Percentiles rank a stretch among this genome's conserved stretches.
These are phyloP conservation scores for Thamnophis sirtalis DNA, from an alignment of 2,113 vertebrate genomes.

Conservation along the genomic window DNA sequence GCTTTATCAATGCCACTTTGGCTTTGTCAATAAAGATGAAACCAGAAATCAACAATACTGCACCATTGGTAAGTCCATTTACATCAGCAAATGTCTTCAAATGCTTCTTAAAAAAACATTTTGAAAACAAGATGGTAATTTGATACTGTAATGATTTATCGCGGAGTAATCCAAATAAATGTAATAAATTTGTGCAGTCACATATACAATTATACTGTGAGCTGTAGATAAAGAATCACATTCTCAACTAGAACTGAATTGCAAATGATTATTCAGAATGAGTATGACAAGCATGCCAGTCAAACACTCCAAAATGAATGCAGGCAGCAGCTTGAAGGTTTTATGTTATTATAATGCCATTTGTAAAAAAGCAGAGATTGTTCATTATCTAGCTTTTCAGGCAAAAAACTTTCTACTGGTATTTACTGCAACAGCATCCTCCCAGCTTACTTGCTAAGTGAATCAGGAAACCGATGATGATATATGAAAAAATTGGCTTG, in stretches of 20 bases:
- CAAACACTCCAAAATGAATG: not conserved
- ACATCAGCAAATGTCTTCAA: not conserved
- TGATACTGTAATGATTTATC: not conserved
- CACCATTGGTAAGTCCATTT: not conserved
- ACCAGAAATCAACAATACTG: not conserved
- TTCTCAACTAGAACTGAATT: not conserved
- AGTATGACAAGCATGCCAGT: not conserved
- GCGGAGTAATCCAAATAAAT: not conserved
- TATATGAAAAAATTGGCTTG: not conserved
- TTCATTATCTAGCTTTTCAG: not conserved
- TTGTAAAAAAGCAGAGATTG: not conserved
- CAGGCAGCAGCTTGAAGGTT: not conserved
- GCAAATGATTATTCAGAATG: not conserved
- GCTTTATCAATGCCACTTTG: not conserved
- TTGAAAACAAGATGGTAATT: not conserved
- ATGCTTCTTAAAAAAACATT: not conserved
- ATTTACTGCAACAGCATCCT: not conserved
- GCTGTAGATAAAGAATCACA: not conserved
- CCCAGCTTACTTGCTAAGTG: not conserved
- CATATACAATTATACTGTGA: not conserved
- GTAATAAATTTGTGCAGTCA: not conserved
- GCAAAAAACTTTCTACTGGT: not conserved
- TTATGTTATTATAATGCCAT: not conserved
- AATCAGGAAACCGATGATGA: not conserved
- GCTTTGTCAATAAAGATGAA: not conserved